Base-by-base conservation (phyloP, 2,888 invertebrate species). In the Stenurella melanura region DNA sequence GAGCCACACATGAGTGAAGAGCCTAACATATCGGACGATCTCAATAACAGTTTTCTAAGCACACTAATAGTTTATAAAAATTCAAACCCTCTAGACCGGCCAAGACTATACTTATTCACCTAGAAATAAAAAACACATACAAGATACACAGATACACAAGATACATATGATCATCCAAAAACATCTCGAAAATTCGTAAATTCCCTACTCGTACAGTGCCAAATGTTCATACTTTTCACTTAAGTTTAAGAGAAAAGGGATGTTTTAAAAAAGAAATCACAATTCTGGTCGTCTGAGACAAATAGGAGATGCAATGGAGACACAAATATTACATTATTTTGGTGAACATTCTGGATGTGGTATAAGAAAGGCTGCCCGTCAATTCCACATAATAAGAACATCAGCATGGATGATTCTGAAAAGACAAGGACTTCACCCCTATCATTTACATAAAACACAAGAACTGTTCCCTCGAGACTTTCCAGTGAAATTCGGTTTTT, bases 381-480 rank as follows among this genome's bases (percentile, higher is more conserved):
- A 56, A 56, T 17, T 56, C 56, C 18, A 56, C 56, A 56, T 7
- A 56, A 56, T 17, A 56, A 56, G 56, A 56, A 56, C 56, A 56
- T 18, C 56, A 56, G 56, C 17, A 56, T 56, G 56, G 17, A 56
- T n/a, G 56, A 56, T 56, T 56, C 17, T 56, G 56, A 57, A 19
- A 19, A 57, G 2, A 5, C 11, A 18, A 19, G 9, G 57, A 57
- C 57, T 11, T 19, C 7, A 57, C 15, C 56, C 57, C 57, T 57
- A 57, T 57, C 1, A 57, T 57, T 57, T 57, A 57, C 57, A 57
- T 18, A 57, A 2, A 57, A 19, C 7, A 57, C 17, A 57, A 57
- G 18, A 57, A 19, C 57, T 57, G 57, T 57, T 57, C 57, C 57
- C 57, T 57, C 19, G 57, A 19, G 19, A 57, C 57, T 57, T 57